Base-by-base conservation (phyloP, 2,888 invertebrate species). In the Rhagium mordax region DNA sequence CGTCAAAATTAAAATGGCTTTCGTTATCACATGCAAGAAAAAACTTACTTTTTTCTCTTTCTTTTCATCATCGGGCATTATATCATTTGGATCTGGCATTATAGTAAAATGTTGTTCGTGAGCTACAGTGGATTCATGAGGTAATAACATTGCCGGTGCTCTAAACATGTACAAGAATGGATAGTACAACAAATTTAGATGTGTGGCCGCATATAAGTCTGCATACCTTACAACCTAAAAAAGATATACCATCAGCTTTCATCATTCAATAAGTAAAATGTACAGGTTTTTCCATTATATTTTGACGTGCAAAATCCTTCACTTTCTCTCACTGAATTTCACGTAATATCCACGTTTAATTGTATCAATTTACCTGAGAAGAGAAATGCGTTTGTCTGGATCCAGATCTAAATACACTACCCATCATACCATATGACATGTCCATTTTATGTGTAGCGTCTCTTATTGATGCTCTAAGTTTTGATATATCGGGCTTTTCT, bases 91-190 rank as follows among this genome's bases (percentile, higher is more conserved):
- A 41, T 75, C 64, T 3, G 74, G 71, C 5, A 55, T 61, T 13
- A 74, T 27, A 16, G 93, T 93, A 88, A 96, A 96, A 72, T 94
- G 90, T 87, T 96, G 96, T 85, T 97, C 96, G 87, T 99, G 99
- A 16, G 97, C 96, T 2, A 99, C 99, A 0, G 99, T 99, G 47
- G 97, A 97, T 90, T 99, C 99, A 88, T 99, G 99, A 2, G 99
- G 98, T 94, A 99, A 94, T 85, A 99, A 90, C 97, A 98, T 98
- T 68, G 98, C 95, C 67, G 98, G 98, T 51, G 99, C 97, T 82
- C 98, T 93, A 91, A 99, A 99, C 96, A 98, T 97, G 89, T 99
- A 99, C 88, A 96, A 96, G 90, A 98, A 98, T 77, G 99, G 99
- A 88, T 99, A 99, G 90, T 98, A 97, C 87, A 99, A 94, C 83